A percentile compares a stretch with the other conserved stretches of the same genome.
Evolutionary conservation across 2,797 vertebrate genomes (phyloP).

Genomic region (Bovichtus variegatus): DNA sequence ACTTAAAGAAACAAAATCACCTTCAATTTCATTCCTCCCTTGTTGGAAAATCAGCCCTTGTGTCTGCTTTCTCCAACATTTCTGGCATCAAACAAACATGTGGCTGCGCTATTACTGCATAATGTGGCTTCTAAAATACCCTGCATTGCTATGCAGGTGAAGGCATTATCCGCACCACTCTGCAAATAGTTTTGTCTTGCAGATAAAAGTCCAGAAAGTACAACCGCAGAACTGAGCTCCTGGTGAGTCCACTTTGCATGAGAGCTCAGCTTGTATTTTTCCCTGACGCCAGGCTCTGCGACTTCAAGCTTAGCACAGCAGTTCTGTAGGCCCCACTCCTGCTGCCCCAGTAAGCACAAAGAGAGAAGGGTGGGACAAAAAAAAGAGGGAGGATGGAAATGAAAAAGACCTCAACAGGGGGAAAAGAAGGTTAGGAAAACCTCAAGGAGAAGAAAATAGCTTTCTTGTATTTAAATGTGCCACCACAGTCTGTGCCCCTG

Average conservation of each 20-base stretch:
- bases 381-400: slow-evolving; percentile 67
- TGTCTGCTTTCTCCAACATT: slow-evolving; percentile 26
- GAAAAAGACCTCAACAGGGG: slow-evolving; percentile 72
- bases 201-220: slow-evolving; percentile 59
- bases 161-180: slow-evolving; percentile 28
- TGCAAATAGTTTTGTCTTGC: slow-evolving; percentile 50
- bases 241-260: slow-evolving; percentile 66
- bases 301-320: slow-evolving; percentile 77
- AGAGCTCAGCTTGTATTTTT: slow-evolving; percentile 67
- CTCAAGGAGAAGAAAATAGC: slow-evolving; percentile 74
- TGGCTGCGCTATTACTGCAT: slow-evolving; percentile 6
- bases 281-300: slow-evolving; percentile 64
- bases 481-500: slow-evolving; percentile 41
- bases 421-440: slow-evolving; percentile 74
- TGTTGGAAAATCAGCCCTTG: background rate
- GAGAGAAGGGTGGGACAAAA: slow-evolving; percentile 76
- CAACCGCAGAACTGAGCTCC: slow-evolving; percentile 56
- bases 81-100: slow-evolving; percentile 8
- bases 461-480: slow-evolving; percentile 65
- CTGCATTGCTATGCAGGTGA: slow-evolving; percentile 22
- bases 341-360: slow-evolving; percentile 76
- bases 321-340: slow-evolving; percentile 68
- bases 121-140: slow-evolving; percentile 15
- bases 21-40: background rate
- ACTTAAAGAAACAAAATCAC: slow-evolving; percentile 1